These are phyloP conservation scores for Pangasius macronema DNA, from an alignment of 2,797 vertebrate species.

Conservation along the genomic window DNA sequence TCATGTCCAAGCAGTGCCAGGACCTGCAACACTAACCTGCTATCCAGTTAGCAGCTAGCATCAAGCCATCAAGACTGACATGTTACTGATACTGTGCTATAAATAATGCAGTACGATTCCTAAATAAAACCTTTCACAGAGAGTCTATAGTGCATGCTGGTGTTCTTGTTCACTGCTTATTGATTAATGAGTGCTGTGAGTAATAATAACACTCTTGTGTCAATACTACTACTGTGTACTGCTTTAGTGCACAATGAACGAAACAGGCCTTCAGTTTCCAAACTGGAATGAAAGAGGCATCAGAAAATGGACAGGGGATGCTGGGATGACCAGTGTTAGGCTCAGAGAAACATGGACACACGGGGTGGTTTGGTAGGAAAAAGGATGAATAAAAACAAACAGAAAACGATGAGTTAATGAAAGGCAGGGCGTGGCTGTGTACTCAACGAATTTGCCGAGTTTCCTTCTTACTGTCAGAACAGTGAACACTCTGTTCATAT, in stretches of 20 bases:
- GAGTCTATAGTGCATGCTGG: not conserved
- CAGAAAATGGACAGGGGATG: not conserved
- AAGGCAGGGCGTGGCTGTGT: slow-evolving; percentile 73
- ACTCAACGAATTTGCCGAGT: slow-evolving; percentile 48
- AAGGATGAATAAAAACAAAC: slow-evolving; percentile 56
- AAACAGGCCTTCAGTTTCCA: not conserved
- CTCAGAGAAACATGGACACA: slow-evolving; percentile 10
- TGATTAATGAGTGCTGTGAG: not conserved
- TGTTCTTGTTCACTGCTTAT: not conserved
- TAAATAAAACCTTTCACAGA: not conserved
- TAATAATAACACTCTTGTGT: not conserved
- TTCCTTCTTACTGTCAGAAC: slow-evolving; percentile 42
- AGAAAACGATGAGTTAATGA: slow-evolving; percentile 66
- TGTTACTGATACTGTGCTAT: slow-evolving; percentile 20
- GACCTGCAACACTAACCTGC: slow-evolving; percentile 31
- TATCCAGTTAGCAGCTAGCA: slow-evolving; percentile 1
- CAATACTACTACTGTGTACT: not conserved
- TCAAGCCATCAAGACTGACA: slow-evolving; percentile 12
- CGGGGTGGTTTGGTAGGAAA: slow-evolving; percentile 19
- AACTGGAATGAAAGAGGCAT: slow-evolving; percentile 1
- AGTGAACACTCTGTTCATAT: slow-evolving; percentile 45
- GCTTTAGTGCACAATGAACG: not conserved
- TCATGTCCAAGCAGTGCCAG: not conserved
- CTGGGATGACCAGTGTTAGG: not conserved
- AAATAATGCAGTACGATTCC: slow-evolving; percentile 24